phyloP scores from a whole-genome alignment of 2,797 vertebrate species.

The Acridotheres tristis region DNA sequence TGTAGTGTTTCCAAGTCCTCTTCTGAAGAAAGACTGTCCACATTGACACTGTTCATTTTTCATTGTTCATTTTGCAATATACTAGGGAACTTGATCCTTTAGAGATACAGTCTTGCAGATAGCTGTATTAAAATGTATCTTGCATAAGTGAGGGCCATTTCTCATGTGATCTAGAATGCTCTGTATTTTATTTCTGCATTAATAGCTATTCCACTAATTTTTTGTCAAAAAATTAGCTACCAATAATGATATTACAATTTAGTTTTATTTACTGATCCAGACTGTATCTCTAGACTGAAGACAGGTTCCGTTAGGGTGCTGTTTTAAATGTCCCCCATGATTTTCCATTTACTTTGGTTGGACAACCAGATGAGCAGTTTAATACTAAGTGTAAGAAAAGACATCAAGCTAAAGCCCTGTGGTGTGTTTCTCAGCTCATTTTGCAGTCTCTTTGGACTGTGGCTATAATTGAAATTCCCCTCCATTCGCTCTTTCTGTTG shows the following conservation, averaged over 20 bases:
- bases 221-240: background rate
- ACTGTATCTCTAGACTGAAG: background rate
- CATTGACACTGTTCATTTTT: background rate
- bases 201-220: background rate
- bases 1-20: background rate
- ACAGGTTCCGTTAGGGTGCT: background rate
- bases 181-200: background rate
- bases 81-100: background rate
- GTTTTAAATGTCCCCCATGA: background rate
- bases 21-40: background rate
- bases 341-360: background rate
- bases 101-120: background rate
- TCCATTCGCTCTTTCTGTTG: background rate
- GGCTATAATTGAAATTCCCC: conserved; percentile 42
- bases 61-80: background rate
- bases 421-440: background rate
- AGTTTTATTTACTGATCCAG: background rate
- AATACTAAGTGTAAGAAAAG: background rate
- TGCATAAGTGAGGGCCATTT: background rate
- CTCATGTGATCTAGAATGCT: background rate
- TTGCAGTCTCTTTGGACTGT: background rate
- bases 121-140: background rate
- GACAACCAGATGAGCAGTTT: background rate
- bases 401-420: background rate
- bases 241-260: background rate